Conservation (phyloP, 2,888 invertebrate species). For the Platerodrilus igneus region DNA sequence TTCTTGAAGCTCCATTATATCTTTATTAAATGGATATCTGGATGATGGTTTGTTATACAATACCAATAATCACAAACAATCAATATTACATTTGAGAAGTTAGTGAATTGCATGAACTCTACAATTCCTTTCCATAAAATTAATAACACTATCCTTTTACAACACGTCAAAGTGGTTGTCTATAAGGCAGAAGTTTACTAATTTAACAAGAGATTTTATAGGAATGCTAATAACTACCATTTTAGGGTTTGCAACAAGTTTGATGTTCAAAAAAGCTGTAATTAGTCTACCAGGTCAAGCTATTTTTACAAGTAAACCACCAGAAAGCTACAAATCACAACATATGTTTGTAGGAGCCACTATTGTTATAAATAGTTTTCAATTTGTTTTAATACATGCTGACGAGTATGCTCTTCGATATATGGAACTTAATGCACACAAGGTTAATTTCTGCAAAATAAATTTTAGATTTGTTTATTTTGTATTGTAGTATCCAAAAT, state of each 20-base stretch:
- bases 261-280: slow-evolving; percentile 63
- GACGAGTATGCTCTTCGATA: slow-evolving; percentile 84
- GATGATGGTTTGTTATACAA: no score
- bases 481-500: slow-evolving; percentile 62
- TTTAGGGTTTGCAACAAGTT: slow-evolving; percentile 51
- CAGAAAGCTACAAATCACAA: slow-evolving; percentile 68
- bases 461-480: slow-evolving; percentile 4
- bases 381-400: slow-evolving; percentile 73
- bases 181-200: no score
- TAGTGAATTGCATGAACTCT: no score
- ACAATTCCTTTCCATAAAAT: no score
- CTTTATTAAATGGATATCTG: no score
- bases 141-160: no score
- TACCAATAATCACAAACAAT: no score
- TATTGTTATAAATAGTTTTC: slow-evolving; percentile 70
- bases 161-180: no score
- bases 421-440: slow-evolving; percentile 73
- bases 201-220: no score
- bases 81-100: no score
- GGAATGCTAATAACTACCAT: no score
- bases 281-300: slow-evolving; percentile 71
- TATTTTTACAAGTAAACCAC: slow-evolving; percentile 65
- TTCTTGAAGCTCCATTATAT: no score
- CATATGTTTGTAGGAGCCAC: slow-evolving; percentile 84
- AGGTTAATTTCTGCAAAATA: slow-evolving; percentile 56